A percentile compares a stretch with the other conserved stretches of the same genome.
phyloP scores from a whole-genome alignment of 2,888 invertebrate genomes.

The Heliconius ethilla region DNA sequence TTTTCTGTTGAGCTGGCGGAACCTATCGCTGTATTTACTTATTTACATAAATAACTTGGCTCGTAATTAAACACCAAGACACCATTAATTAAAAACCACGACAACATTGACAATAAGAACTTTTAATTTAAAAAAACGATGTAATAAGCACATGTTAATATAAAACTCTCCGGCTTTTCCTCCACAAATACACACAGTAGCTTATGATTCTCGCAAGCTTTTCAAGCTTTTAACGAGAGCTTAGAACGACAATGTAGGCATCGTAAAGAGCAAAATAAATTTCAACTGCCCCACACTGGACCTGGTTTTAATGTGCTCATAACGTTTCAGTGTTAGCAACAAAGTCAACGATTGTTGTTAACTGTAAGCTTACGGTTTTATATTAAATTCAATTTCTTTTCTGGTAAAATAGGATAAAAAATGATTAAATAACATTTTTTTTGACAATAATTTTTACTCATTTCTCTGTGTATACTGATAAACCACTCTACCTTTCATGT shows the following conservation, averaged over 20 bases:
- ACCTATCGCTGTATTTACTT: no score
- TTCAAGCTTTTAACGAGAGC: constrained; percentile 42
- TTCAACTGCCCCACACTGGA: constrained; percentile 48
- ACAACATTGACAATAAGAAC: no score
- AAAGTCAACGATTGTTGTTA: constrained; percentile 31
- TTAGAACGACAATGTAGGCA: constrained; percentile 48
- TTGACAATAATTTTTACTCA: no score
- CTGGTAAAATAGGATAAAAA: not conserved
- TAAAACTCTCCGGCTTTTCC: constrained; percentile 19
- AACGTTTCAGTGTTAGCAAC: constrained; percentile 34
- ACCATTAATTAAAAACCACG: no score
- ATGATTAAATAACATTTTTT: no score
- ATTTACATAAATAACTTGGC: no score
- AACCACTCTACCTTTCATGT: no score
- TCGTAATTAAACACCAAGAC: no score
- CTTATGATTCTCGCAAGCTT: constrained; percentile 38
- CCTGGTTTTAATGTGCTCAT: constrained; percentile 47
- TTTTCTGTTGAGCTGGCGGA: no score
- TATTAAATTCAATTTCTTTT: constrained; percentile 17
- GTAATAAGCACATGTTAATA: not conserved
- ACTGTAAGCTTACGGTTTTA: constrained; percentile 22
- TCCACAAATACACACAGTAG: constrained; percentile 34
- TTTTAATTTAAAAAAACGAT: not conserved
- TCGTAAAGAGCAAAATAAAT: constrained; percentile 50
- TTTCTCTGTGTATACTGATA: no score